phyloP scores from a whole-genome alignment of 2,113 vertebrate species.

The Laterallus jamaicensis region DNA sequence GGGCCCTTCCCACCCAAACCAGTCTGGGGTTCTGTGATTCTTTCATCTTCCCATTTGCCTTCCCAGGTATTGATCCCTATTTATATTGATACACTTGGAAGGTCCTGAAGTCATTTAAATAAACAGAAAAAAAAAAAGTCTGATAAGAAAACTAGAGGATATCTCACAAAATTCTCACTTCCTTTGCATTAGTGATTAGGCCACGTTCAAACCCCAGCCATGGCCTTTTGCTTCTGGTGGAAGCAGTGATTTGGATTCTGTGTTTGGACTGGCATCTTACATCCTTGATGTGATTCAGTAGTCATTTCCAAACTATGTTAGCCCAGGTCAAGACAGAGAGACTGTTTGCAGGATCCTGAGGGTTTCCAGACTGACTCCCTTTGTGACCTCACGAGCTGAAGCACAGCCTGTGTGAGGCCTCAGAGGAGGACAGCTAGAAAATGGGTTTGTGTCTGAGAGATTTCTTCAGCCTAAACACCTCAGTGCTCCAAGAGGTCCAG shows the following conservation, averaged over 20 bases:
- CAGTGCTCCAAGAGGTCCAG: not conserved
- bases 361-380: not conserved
- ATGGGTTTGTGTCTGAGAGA: not conserved
- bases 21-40: not conserved
- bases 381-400: not conserved
- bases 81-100: not conserved
- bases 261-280: not conserved
- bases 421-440: not conserved
- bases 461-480: not conserved
- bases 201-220: not conserved
- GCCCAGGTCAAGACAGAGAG: not conserved
- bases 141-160: not conserved
- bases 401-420: not conserved
- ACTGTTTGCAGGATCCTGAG: not conserved
- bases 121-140: not conserved
- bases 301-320: not conserved
- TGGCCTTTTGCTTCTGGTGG: not conserved
- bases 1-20: too few relatives aligned
- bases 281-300: not conserved
- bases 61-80: not conserved
- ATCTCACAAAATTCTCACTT: not conserved
- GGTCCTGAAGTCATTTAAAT: not conserved
- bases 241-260: not conserved
- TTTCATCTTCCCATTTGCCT: conserved; percentile 60
- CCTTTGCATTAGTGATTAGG: not conserved